Conservation (phyloP, 2,888 invertebrate species). For the Cheiracanthium punctorium region DNA sequence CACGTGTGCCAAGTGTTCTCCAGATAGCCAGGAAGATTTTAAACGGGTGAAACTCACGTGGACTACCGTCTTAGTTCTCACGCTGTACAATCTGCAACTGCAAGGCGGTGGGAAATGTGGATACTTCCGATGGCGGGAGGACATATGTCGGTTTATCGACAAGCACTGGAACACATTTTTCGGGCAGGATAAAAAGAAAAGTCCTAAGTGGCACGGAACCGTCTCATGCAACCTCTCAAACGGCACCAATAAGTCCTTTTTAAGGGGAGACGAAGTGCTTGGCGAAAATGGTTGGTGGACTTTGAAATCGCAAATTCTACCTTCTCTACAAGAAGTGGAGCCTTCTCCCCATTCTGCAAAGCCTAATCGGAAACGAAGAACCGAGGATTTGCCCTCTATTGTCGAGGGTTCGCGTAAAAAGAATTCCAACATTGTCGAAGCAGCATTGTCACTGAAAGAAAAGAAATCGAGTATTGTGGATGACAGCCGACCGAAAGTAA, state of each 20-base stretch:
- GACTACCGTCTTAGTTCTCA: conserved; percentile 84
- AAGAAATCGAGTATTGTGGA: conserved; percentile 73
- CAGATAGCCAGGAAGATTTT: conserved; percentile 80
- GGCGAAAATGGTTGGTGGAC: conserved; percentile 92
- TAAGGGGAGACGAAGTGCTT: conserved; percentile 84
- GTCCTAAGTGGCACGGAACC: conserved; percentile 90
- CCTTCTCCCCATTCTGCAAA: conserved; percentile 6
- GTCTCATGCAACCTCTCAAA: conserved; percentile 88
- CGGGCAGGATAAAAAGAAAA: conserved; percentile 83
- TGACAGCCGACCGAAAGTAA: not conserved
- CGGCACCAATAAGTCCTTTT: conserved; percentile 85
- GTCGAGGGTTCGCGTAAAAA: conserved; percentile 57
- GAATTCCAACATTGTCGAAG: conserved; percentile 73
- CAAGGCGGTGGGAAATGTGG: conserved; percentile 86
- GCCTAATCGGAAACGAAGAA: conserved; percentile 24
- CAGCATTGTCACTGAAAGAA: conserved; percentile 76
- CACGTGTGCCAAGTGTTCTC: conserved; percentile 82
- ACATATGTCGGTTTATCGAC: conserved; percentile 87
- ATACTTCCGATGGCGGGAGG: conserved; percentile 90
- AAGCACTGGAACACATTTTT: conserved; percentile 87
- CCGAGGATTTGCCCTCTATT: not conserved
- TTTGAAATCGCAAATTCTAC: conserved; percentile 78
- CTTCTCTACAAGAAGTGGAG: conserved; percentile 72
- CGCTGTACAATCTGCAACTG: conserved; percentile 85
- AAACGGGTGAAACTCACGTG: conserved; percentile 83